Evolutionary conservation across 2,888 invertebrate species (phyloP), one percentile per base, ranked within the genome.

Genomic region (Brachylomia viminalis): DNA sequence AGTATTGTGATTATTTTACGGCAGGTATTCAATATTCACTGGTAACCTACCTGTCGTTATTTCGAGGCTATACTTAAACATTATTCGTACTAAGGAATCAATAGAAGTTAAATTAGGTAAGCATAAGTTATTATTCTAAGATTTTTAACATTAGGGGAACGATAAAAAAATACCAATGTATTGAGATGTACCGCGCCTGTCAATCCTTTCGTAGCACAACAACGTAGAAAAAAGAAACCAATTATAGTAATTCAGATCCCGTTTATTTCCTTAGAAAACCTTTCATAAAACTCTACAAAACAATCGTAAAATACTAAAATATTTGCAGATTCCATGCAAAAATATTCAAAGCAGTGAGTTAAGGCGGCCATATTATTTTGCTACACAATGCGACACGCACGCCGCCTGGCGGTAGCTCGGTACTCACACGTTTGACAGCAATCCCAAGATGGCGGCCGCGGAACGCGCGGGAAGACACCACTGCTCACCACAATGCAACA

Each of bases 311-410:
- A 83, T 72, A 83, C 77, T 71, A 87, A 87, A 89, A 86, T 79
- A 85, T 86, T 86, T 82, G 81, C 66, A 89, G 87, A 89, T 87
- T 87, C 87, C 87, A 96, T 96, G 95, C 92, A 94, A 96, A 96
- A 95, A 95, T 96, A 96, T 96, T 95, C 95, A 95, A 93, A 93
- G 89, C 88, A 87, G 85, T 75, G 87, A 90, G 90, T 90, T 91
- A 88, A 90, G 92, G 91, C 92, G 79, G 95, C 94, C 95, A 94
- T 94, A 92, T 93, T 93, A 93, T 91, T 89, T 90, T 86, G 85
- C 88, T 86, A 89, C 79, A 86, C 83, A 87, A 86, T 86, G 92
- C 93, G 94, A 93, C 95, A 94, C 93, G 95, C 93, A 93, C 96
- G 96, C 96, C 96, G 92, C 93, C 95, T 95, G 87, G 94, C 92